Evolutionary conservation across 1,140 invertebrate genomes (phyloP).

Genomic region (Ctenoplectra terminalis): DNA sequence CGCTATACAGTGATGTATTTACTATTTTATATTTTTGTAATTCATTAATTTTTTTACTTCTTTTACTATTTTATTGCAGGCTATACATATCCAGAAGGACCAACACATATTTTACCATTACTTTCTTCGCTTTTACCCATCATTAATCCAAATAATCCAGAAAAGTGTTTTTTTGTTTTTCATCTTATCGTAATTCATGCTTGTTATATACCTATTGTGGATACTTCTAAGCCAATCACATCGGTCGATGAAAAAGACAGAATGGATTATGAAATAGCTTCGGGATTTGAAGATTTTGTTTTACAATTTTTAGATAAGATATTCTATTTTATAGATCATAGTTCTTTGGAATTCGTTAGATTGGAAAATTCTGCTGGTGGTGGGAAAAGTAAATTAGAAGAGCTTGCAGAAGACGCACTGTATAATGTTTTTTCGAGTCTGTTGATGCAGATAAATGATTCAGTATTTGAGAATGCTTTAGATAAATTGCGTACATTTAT

Average conservation of each 20-base stretch:
- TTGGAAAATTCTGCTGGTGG: constrained; percentile 84
- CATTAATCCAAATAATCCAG: constrained; percentile 95
- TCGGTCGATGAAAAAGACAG: constrained; percentile 88
- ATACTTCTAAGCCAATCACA: constrained; percentile 90
- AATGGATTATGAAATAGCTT: constrained; percentile 90
- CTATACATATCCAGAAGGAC: constrained; percentile 88
- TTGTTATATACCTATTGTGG: constrained; percentile 91
- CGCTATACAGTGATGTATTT: neutral
- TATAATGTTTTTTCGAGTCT: constrained; percentile 84
- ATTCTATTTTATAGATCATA: constrained; percentile 90
- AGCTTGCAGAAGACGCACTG: constrained; percentile 83
- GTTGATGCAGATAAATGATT: constrained; percentile 82
- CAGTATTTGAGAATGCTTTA: constrained; percentile 87
- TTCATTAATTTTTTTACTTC: neutral
- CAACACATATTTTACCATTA: constrained; percentile 91
- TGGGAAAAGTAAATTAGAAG: constrained; percentile 84
- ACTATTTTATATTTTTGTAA: neutral
- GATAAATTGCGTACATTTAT: constrained; percentile 90
- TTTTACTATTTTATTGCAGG: constrained; percentile 59
- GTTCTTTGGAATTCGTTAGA: constrained; percentile 86
- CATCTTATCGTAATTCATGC: constrained; percentile 91
- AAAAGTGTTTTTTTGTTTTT: constrained; percentile 91
- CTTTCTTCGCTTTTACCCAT: constrained; percentile 92
- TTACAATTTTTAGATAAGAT: constrained; percentile 92
- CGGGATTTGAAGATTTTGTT: constrained; percentile 94